Percentiles rank a stretch among this genome's conserved stretches.
phyloP scores from a whole-genome alignment of 2,797 vertebrate species.

The Harpagifer antarcticus region DNA sequence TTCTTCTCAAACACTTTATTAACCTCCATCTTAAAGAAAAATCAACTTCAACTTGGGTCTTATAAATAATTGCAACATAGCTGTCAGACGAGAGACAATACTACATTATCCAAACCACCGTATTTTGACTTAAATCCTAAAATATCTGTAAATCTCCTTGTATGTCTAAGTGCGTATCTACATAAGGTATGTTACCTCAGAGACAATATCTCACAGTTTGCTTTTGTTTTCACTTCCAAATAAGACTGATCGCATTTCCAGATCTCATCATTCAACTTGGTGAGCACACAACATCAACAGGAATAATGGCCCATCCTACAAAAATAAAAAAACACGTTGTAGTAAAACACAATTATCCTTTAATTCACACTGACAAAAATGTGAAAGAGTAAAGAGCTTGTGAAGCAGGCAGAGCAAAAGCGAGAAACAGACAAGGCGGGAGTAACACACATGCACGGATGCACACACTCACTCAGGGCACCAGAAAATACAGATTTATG shows the following conservation, averaged over 20 bases:
- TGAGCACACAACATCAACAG: not conserved
- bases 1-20: constrained; percentile 4
- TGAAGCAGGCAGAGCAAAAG: constrained; percentile 28
- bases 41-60: no score
- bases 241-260: not conserved
- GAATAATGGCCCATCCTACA: not conserved
- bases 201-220: no score
- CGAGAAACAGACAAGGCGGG: constrained; percentile 17
- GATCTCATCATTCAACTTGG: not conserved
- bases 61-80: not conserved
- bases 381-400: constrained; percentile 3
- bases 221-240: no score
- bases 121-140: not conserved
- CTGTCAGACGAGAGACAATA: not conserved
- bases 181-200: not conserved
- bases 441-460: not conserved
- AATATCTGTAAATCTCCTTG: not conserved
- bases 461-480: constrained; percentile 5
- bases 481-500: constrained; percentile 63
- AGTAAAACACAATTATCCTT: constrained; percentile 3
- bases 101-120: not conserved
- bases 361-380: constrained; percentile 18
- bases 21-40: not conserved
- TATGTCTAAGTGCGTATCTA: not conserved
- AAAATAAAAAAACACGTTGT: not conserved